phyloP scores from a whole-genome alignment of 2,888 invertebrate species.

The Epinotia bilunana region DNA sequence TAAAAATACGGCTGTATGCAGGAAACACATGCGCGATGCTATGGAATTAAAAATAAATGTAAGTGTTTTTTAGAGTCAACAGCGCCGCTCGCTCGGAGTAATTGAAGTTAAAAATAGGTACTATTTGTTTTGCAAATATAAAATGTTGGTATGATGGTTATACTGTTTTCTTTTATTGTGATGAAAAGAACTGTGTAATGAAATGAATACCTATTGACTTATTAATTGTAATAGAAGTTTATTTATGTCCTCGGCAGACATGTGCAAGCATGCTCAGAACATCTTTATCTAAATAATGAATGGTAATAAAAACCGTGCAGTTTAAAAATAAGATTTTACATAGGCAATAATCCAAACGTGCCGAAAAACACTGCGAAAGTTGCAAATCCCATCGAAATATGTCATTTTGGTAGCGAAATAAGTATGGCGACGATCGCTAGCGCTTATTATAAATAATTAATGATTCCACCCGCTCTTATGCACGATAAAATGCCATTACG shows the following conservation, averaged over 20 bases:
- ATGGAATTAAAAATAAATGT: conserved; percentile 41
- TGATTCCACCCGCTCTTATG: conserved; percentile 82
- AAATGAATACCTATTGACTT: neutral
- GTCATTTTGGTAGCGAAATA: conserved; percentile 54
- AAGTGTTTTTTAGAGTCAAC: conserved; percentile 21
- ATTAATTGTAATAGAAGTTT: neutral
- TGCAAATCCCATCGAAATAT: conserved; percentile 36
- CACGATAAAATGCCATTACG: conserved; percentile 84
- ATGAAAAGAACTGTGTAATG: conserved; percentile 7
- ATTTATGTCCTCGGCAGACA: neutral
- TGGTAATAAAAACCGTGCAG: conserved; percentile 12
- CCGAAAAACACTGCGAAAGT: conserved; percentile 36
- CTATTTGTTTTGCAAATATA: neutral
- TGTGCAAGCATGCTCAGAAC: conserved; percentile 10
- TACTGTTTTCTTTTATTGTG: conserved; percentile 10
- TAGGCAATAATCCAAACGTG: conserved; percentile 23
- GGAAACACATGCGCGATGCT: conserved; percentile 40
- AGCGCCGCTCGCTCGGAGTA: conserved; percentile 29
- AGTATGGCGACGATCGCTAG: conserved; percentile 75
- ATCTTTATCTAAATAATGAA: conserved; percentile 11
- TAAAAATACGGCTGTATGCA: conserved; percentile 36
- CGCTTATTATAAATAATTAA: conserved; percentile 85
- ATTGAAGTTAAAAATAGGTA: conserved; percentile 21
- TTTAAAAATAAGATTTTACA: conserved; percentile 11
- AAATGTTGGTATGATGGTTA: neutral